Percentiles rank a stretch among this genome's conserved stretches.
phyloP scores from a whole-genome alignment of 37 sponge, comb jelly and placozoan species.

The Mnemiopsis leidyi region DNA sequence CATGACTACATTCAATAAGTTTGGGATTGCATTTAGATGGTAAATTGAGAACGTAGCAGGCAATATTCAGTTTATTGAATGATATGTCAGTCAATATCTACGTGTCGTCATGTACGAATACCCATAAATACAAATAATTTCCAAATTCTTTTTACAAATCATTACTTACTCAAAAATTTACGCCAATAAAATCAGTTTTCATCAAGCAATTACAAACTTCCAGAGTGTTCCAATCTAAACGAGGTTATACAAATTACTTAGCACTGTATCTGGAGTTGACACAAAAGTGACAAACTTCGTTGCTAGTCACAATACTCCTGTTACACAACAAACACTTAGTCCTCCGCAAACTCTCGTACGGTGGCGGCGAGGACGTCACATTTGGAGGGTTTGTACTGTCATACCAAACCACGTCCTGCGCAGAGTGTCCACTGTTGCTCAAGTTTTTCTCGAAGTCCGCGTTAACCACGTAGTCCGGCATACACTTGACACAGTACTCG shows the following conservation, averaged over 20 bases:
- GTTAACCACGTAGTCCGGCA: neutral
- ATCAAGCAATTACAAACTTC: neutral
- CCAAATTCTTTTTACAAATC: neutral
- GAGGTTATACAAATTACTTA: neutral
- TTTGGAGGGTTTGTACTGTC: neutral
- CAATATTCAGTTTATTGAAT: no score
- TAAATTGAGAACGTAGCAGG: no score
- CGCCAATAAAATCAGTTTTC: neutral
- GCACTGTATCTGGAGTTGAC: neutral
- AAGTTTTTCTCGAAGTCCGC: neutral
- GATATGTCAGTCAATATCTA: no score
- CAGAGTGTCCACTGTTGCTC: neutral
- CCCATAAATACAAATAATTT: neutral
- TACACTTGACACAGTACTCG: neutral
- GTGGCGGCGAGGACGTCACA: slow-evolving; percentile 1
- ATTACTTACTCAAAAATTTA: neutral
- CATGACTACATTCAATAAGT: no score
- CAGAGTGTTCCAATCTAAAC: no score
- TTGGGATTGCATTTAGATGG: no score
- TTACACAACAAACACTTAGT: neutral
- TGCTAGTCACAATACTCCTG: neutral
- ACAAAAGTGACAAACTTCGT: slow-evolving; percentile 20
- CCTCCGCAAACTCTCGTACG: neutral
- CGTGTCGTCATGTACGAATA: no score
- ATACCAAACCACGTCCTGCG: neutral